Base-by-base conservation (phyloP, 2,888 invertebrate genomes). In the Drosophila mercatorum region DNA sequence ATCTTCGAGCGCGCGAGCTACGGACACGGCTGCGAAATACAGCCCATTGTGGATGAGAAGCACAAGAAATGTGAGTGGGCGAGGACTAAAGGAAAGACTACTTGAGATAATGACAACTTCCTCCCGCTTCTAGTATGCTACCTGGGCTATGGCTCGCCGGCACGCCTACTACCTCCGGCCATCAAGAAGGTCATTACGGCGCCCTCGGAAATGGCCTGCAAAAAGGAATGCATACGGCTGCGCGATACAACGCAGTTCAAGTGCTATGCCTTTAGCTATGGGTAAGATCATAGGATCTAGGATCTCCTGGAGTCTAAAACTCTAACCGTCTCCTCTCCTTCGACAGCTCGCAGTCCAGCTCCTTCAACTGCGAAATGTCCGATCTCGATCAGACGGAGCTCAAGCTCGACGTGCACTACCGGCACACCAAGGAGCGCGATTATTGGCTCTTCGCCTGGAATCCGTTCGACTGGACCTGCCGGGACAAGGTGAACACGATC, bases 391-490 rank as follows among this genome's bases (percentile, higher is more conserved):
- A 96, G 85, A 95, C 96, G 83, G 97, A 97, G 90, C 93, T 96
- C 0, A 94, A 96, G 81, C 94, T 95, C 8, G 95, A 95, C 66
- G 94, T 96, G 0, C 97, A 97, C 90, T 97, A 96, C 81, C 93
- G 94, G 0, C 94, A 95, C 63, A 91, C 92, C 0, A 91, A 91
- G 52, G 96, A 96, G 43, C 92, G 94, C 0, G 95, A 95, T 67
- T 95, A 95, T 79, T 95, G 96, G 94, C 92, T 96, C 34, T 97
- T 96, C 81, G 95, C 96, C 0, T 97, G 96, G 94, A 96, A 97
- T 86, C 94, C 96, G 51, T 95, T 95, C 79, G 96, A 96, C 89
- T 95, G 96, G 17, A 94, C 95, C 31, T 97, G 97, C 72, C 92
- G 93, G 10, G 93, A 93, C 73, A 93, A 93, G 80, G 92, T 93